Percentiles rank a stretch among this genome's conserved stretches.
phyloP scores from a whole-genome alignment of 2,113 vertebrate genomes.

The Carassius auratus region DNA sequence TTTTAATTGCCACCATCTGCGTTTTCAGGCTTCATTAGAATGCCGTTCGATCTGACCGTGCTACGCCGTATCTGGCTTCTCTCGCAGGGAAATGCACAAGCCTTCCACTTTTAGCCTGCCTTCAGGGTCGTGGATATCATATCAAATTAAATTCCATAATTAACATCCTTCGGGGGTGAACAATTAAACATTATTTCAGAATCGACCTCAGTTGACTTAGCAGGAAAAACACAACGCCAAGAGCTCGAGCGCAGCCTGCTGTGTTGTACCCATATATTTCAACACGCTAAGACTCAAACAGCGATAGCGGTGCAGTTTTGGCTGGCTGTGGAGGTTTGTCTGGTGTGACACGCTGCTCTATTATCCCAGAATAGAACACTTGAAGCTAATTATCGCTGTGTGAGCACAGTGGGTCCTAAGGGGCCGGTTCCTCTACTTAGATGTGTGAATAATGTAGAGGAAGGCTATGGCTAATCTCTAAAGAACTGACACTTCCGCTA shows the following conservation, averaged over 20 bases:
- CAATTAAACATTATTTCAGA: constrained; percentile 40
- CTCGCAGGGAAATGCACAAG: neutral
- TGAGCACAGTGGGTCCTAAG: constrained; percentile 48
- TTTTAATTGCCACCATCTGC: constrained; percentile 27
- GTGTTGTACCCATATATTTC: constrained; percentile 17
- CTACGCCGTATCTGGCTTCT: neutral
- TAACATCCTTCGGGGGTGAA: constrained; percentile 11
- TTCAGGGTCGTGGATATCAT: constrained; percentile 20
- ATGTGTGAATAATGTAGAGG: constrained; percentile 48
- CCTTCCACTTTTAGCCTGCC: neutral
- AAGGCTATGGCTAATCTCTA: constrained; percentile 5
- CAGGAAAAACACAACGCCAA: neutral
- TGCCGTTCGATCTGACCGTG: neutral
- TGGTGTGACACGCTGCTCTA: constrained; percentile 29
- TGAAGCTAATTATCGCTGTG: constrained; percentile 59
- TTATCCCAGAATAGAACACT: constrained; percentile 53
- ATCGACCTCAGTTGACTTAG: constrained; percentile 34
- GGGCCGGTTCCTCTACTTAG: constrained; percentile 37
- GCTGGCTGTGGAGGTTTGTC: constrained; percentile 11
- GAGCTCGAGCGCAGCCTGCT: neutral
- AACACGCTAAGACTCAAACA: neutral
- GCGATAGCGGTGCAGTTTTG: constrained; percentile 15
- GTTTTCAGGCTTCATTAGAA: constrained; percentile 15
- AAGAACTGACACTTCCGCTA: neutral
- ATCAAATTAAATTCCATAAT: constrained; percentile 36